Percentiles rank a stretch among this genome's conserved stretches.
phyloP scores from a whole-genome alignment of 2,797 vertebrate species.

The Nannoperca obscura region DNA sequence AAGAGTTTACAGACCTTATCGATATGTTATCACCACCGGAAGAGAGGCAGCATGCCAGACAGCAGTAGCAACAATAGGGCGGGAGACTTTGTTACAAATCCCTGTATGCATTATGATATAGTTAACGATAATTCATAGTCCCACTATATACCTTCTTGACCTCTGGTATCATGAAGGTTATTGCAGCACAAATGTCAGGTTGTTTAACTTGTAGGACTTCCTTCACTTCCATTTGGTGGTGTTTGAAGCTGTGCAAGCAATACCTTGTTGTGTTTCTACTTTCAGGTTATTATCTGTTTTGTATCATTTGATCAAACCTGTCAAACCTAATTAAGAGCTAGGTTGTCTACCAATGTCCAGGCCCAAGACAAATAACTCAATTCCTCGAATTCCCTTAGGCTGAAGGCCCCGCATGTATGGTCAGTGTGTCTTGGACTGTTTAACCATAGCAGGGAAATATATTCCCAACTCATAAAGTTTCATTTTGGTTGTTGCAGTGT shows the following conservation, averaged over 20 bases:
- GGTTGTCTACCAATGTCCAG: constrained; percentile 1
- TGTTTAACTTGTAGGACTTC: background rate
- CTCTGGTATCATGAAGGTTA: constrained; percentile 1
- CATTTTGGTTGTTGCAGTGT: background rate
- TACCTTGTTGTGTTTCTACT: background rate
- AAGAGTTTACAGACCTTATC: constrained; percentile 52
- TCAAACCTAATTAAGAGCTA: background rate
- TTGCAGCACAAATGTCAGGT: background rate
- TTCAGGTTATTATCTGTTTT: background rate
- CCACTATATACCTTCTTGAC: background rate
- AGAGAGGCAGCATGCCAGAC: constrained; percentile 54
- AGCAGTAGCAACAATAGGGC: constrained; percentile 19
- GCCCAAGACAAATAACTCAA: constrained; percentile 4
- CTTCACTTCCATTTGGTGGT: background rate
- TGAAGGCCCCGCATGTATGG: constrained; percentile 7
- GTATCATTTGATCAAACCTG: background rate
- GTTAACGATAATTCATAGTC: background rate
- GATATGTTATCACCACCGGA: constrained; percentile 68
- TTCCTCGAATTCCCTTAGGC: background rate
- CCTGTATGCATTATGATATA: background rate
- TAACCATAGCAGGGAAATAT: background rate
- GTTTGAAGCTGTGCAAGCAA: background rate
- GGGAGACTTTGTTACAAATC: background rate
- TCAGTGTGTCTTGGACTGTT: background rate
- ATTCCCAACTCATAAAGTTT: background rate